Conservation (phyloP, 1,140 invertebrate species). For the Tribolium castaneum region DNA sequence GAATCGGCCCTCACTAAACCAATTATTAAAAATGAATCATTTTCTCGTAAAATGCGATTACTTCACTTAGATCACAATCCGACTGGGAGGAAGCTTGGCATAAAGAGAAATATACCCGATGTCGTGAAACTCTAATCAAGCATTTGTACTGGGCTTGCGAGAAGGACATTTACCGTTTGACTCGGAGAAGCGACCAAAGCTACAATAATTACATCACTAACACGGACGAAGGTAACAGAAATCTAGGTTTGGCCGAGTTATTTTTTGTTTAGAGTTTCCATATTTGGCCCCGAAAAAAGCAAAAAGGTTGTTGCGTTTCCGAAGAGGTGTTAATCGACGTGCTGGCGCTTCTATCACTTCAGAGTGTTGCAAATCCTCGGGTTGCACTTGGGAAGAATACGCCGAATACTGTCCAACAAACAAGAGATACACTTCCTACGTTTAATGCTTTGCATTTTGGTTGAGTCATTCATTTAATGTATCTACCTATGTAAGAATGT, state of each 20-base stretch:
- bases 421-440: conserved; percentile 61
- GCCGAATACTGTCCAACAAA: conserved; percentile 74
- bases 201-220: conserved; percentile 16
- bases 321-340: conserved; percentile 54
- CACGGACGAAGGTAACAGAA: conserved; percentile 45
- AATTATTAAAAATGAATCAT: not conserved
- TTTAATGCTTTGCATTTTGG: conserved; percentile 27
- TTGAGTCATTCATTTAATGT: not conserved
- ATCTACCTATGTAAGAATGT: conserved; percentile 25
- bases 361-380: conserved; percentile 70
- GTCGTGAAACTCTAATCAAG: conserved; percentile 67
- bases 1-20: not conserved
- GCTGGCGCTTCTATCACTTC: conserved; percentile 67
- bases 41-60: not conserved
- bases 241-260: not conserved
- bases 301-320: conserved; percentile 61
- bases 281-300: conserved; percentile 63
- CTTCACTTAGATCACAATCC: conserved; percentile 64
- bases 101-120: conserved; percentile 68
- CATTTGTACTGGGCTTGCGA: conserved; percentile 72
- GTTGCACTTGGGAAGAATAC: conserved; percentile 75
- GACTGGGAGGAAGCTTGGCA: conserved; percentile 72
- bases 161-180: conserved; percentile 71
- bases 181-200: conserved; percentile 61
- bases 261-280: conserved; percentile 49